Conservation (phyloP, 1,140 invertebrate genomes). For the Magallana angulata region DNA sequence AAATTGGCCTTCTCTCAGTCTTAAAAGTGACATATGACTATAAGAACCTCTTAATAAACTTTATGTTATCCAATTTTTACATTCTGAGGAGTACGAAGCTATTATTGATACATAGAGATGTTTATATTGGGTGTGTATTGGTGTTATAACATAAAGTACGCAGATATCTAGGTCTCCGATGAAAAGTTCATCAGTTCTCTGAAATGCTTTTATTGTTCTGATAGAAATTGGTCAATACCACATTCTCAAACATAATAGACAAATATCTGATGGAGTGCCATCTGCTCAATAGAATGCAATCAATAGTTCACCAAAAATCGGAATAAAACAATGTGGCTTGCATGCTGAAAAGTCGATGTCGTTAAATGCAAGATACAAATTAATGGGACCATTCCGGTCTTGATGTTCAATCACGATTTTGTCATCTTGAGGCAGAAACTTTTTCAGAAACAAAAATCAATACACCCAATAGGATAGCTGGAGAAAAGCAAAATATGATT, state of each 20-base stretch:
- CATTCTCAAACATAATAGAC: constrained; percentile 1
- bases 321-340: not conserved
- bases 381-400: constrained; percentile 21
- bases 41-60: too few relatives aligned
- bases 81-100: too few relatives aligned
- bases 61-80: too few relatives aligned
- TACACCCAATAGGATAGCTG: not conserved
- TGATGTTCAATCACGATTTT: constrained; percentile 38
- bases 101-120: too few relatives aligned
- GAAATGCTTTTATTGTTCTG: constrained; percentile 9
- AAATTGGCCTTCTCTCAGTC: too few relatives aligned
- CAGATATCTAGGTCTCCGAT: not conserved
- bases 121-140: too few relatives aligned
- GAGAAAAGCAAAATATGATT: constrained; percentile 25
- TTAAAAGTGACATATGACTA: too few relatives aligned
- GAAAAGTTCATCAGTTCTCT: constrained; percentile 1
- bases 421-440: constrained; percentile 29
- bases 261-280: constrained; percentile 10
- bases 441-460: constrained; percentile 20
- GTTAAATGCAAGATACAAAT: constrained; percentile 36
- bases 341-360: constrained; percentile 24
- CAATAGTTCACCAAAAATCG: constrained; percentile 15
- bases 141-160: too few relatives aligned
- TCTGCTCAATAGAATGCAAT: constrained; percentile 6
- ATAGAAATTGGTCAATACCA: constrained; percentile 26